Base-by-base conservation (phyloP, 2,888 invertebrate genomes). In the Hybos culiciformis region DNA sequence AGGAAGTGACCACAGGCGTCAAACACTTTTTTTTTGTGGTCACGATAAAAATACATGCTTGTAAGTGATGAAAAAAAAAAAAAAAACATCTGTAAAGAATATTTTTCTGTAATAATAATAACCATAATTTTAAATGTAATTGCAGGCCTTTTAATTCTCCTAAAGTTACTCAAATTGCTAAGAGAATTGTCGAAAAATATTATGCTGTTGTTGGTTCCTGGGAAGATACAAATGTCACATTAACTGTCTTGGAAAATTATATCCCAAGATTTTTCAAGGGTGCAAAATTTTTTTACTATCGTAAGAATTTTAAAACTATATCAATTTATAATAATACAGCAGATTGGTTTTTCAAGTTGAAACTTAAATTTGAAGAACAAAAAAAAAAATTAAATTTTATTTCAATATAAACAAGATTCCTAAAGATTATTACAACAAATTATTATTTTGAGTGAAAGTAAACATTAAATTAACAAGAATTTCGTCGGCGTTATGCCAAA, bases 1-100 rank as follows among this genome's bases (percentile, higher is more conserved):
- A 7, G 83, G 84, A 51, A 83, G 84, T 0, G 86, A 86, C 63
- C 85, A 85, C 59, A 72, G 85, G 42, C 67, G 85, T 20, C 84
- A 85, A 57, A 80, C 83, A 5, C 75, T 85, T 56, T 85, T 87
- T 68, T 87, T 87, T 66, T 88, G 87, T 58, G 87, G 88, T 6
- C 87, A 87, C 58, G 79, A 82, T 50, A 39, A 44, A 15, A 77
- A 8, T 5, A 31, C 44, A 24, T 51, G 51, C 33, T 33, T 51
- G 51, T 51, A 45, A 51, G 51, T 51, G 46, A 9, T 5, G 17
- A 31, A 31, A n/a, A 5, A 7, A 32, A 9, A 15, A 33, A 3
- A 33, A 32, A 15, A 32, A 15, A 17, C 32, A 31, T 31, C 5
- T 32, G 4, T 32, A 5, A n/a, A 15, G 14, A 32, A 14, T 32